These are phyloP conservation scores for Agrilus biguttatus DNA, from an alignment of 2,888 invertebrate species.

Conservation along the genomic window DNA sequence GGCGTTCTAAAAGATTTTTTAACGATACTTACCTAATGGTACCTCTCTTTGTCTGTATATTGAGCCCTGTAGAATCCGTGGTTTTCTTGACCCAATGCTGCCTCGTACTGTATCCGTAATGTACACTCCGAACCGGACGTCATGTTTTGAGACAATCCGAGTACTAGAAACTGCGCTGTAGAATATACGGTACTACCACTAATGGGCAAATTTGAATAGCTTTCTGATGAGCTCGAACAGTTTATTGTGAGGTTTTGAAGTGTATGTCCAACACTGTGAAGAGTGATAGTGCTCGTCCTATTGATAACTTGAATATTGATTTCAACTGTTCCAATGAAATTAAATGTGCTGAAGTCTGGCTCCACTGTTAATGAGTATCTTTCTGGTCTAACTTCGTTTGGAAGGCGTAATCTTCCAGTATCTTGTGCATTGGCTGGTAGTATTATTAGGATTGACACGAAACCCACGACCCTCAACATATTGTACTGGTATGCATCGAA, in stretches of 20 bases:
- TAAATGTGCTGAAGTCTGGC: constrained; percentile 2
- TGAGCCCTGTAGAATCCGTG: constrained; percentile 6
- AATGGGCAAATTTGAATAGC: no score
- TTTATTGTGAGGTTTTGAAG: no score
- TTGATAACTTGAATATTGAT: constrained; percentile 3
- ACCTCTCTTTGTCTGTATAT: constrained; percentile 4
- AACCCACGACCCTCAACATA: no score
- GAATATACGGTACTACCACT: no score
- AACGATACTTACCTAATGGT: constrained; percentile 3
- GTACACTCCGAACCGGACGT: no score
- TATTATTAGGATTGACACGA: no score
- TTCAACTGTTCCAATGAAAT: constrained; percentile 6
- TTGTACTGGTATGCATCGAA: no score
- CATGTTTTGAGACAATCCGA: no score
- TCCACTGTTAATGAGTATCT: constrained; percentile 5
- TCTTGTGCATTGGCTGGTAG: no score
- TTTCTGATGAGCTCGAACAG: no score
- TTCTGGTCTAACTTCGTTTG: constrained; percentile 4
- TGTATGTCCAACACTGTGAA: constrained; percentile 3
- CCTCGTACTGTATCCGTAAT: neutral
- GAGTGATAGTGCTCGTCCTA: constrained; percentile 4
- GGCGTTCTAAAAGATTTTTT: neutral
- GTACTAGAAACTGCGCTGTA: no score
- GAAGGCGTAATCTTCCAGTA: constrained; percentile 4
- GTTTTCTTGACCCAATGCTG: constrained; percentile 1